A percentile compares a stretch with the other conserved stretches of the same genome.
Conservation (phyloP, 30 jellyfish, hydroid and myxozoan species). For the Clytia hemisphaerica region DNA sequence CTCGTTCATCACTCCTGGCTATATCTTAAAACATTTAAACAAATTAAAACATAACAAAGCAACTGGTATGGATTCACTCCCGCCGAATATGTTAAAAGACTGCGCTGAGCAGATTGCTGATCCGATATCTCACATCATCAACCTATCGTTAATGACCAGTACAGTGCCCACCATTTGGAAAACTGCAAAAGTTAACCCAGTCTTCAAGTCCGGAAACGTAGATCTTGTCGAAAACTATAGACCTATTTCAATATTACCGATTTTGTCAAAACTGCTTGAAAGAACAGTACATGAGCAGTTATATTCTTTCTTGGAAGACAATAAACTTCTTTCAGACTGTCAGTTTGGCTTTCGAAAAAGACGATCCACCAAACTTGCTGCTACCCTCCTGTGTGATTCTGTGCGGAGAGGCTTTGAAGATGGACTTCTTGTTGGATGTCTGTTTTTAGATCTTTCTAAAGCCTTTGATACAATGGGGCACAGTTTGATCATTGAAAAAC, state of each 20-base stretch:
- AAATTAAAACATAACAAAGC: conserved; percentile 47
- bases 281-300: conserved; percentile 59
- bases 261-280: conserved; percentile 33
- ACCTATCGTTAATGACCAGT: conserved; percentile 40
- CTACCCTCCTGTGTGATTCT: conserved; percentile 42
- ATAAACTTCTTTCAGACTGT: conserved; percentile 44
- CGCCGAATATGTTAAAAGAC: conserved; percentile 48
- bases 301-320: conserved; percentile 44
- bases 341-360: conserved; percentile 53
- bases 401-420: conserved; percentile 45
- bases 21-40: too few species aligned
- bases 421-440: conserved; percentile 59
- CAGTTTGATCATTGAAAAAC: conserved; percentile 27
- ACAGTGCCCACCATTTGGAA: conserved; percentile 54
- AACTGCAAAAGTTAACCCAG: conserved; percentile 39
- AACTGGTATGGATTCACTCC: conserved; percentile 30
- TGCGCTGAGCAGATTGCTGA: conserved; percentile 28
- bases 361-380: conserved; percentile 50
- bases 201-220: conserved; percentile 4
- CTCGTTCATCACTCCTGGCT: too few species aligned
- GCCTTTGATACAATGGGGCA: conserved; percentile 57
- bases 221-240: conserved; percentile 48
- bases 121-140: conserved; percentile 51
- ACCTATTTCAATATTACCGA: conserved; percentile 70
- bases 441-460: conserved; percentile 51